A percentile compares a stretch with the other conserved stretches of the same genome.
Conservation (phyloP, 2,888 invertebrate genomes). For the Hydrotaea diabolus region DNA sequence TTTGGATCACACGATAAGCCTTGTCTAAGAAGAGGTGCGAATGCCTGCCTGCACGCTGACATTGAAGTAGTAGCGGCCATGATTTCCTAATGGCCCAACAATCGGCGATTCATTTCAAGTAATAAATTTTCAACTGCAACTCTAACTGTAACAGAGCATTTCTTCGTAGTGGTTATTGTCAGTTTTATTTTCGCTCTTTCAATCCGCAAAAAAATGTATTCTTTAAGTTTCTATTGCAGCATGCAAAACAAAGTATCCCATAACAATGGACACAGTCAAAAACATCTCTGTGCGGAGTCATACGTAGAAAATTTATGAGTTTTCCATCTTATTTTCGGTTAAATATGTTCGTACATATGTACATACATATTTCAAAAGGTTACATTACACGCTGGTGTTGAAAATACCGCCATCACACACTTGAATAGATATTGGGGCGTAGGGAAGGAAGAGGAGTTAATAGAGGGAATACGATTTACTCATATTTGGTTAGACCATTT, state of each 20-base stretch:
- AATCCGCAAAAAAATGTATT: neutral
- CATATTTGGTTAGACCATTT: too few species aligned
- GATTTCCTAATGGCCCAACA: slow-evolving; percentile 28
- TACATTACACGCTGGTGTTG: neutral
- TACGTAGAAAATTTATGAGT: slow-evolving; percentile 53
- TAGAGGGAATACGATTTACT: too few species aligned
- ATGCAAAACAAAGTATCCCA: slow-evolving; percentile 57
- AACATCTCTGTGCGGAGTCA: slow-evolving; percentile 47
- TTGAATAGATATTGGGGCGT: too few species aligned
- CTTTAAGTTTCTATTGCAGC: slow-evolving; percentile 2
- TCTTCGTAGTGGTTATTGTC: slow-evolving; percentile 40
- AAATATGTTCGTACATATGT: too few species aligned
- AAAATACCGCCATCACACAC: neutral
- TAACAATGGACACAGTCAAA: slow-evolving; percentile 46
- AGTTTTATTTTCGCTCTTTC: slow-evolving; percentile 24
- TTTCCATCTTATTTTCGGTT: slow-evolving; percentile 1
- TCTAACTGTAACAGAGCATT: slow-evolving; percentile 57
- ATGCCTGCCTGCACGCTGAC: neutral
- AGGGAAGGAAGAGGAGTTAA: too few species aligned
- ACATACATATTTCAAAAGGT: neutral
- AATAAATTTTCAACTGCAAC: slow-evolving; percentile 64
- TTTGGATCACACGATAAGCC: slow-evolving; percentile 56
- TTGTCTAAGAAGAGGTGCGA: neutral
- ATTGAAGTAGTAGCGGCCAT: slow-evolving; percentile 43
- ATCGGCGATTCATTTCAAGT: slow-evolving; percentile 62